Base-by-base conservation (phyloP, 2,113 vertebrate genomes). In the Carlito syrichta region DNA sequence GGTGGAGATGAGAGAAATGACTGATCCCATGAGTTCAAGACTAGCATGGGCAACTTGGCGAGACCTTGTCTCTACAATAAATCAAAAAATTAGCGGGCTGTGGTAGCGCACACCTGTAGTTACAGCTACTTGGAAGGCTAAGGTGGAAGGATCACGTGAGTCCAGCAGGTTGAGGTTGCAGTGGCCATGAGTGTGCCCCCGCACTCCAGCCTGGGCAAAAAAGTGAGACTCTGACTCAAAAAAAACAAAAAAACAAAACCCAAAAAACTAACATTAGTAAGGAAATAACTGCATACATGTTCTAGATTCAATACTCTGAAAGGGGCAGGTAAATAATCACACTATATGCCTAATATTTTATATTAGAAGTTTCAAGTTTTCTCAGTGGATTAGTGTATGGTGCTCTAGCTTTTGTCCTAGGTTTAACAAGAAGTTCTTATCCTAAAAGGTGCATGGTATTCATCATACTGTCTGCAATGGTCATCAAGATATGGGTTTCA, bases 361-460 rank as follows among this genome's bases (percentile, higher is more conserved):
- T 35, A 60, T 62, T 52, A 74, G 50, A 60, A 43, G 38, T 27
- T 88, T 69, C 11, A 10, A 10, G 16, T 43, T 73, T 88, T 40
- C 22, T 91, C 68, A 50, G 19, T 30, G 48, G 81, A 68, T 74
- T 35, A 9, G n/a, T 14, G 54, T 35, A 62, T 79, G 13, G 30
- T 48, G 38, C 40, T 68, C 76, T 82, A 66, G 50, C 22, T 86
- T 74, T 92, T 87, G 35, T 23, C 58, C 38, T 22, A 94, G 43
- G 52, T 27, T 82, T 73, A 84, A 71, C n/a, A 62, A 50, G 66
- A 73, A 73, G 16, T 23, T 73, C 99, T 99, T 96, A 99, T 99
- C 98, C 99, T 99, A 97, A 99, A 99, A 54, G 99, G 99, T 92
- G 99, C 99, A 95, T 99, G 99, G 99, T 99, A 74, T 99, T 99